Conservation (phyloP, 2,888 invertebrate genomes). For the Theretra japonica region DNA sequence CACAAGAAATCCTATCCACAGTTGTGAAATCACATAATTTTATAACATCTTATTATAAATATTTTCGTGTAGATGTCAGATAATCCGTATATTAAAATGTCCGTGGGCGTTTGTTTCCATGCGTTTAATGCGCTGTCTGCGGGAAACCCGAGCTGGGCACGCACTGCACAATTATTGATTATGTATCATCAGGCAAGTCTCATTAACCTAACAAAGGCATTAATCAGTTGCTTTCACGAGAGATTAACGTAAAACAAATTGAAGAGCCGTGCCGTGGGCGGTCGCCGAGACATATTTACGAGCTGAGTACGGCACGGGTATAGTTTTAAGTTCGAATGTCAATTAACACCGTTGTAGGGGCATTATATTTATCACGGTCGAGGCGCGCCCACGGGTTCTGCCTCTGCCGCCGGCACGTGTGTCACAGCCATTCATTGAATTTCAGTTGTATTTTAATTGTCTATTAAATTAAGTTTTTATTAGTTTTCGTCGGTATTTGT, state of each 20-base stretch:
- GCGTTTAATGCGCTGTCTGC: constrained; percentile 25
- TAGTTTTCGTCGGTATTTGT: constrained; percentile 19
- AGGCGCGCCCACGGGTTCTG: constrained; percentile 49
- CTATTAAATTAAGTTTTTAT: constrained; percentile 26
- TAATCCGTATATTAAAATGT: constrained; percentile 43
- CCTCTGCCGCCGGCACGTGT: constrained; percentile 46
- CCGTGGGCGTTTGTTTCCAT: constrained; percentile 50
- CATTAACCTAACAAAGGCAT: constrained; percentile 75
- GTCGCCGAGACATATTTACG: constrained; percentile 65
- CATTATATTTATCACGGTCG: constrained; percentile 55
- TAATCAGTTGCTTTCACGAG: constrained; percentile 71
- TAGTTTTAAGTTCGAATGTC: constrained; percentile 54
- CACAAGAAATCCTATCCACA: neutral
- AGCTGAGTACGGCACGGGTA: constrained; percentile 47
- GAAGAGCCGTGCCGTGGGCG: constrained; percentile 67
- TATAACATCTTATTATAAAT: constrained; percentile 35
- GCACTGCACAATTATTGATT: constrained; percentile 64
- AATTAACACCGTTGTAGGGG: constrained; percentile 63
- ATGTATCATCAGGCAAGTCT: constrained; percentile 67
- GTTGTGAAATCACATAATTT: constrained; percentile 30
- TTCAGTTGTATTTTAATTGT: constrained; percentile 29
- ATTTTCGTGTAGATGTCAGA: constrained; percentile 44
- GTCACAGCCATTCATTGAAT: constrained; percentile 28
- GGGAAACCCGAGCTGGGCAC: constrained; percentile 44
- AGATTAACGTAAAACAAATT: constrained; percentile 80